A percentile compares a stretch with the other conserved stretches of the same genome.
Conservation (phyloP, 2,797 vertebrate genomes). For the Botia almorhae region DNA sequence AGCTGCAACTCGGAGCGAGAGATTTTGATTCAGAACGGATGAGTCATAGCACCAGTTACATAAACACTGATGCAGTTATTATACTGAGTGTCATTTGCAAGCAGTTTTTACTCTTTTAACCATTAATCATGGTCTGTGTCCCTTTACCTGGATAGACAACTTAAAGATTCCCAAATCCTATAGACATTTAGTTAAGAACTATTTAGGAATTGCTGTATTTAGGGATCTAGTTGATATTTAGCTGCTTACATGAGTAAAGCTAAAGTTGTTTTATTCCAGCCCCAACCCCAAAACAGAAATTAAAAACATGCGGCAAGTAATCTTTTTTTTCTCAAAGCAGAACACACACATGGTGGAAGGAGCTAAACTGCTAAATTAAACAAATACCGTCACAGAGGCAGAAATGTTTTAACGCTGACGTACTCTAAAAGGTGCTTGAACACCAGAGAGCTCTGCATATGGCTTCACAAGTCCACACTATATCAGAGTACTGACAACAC, state of each 20-base stretch:
- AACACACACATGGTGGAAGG: neutral
- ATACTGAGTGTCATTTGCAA: conserved; percentile 9
- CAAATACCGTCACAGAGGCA: neutral
- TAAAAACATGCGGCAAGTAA: neutral
- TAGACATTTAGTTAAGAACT: neutral
- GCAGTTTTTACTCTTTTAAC: conserved; percentile 25
- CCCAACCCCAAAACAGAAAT: too few species aligned
- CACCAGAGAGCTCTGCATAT: conserved; percentile 11
- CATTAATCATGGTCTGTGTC: conserved; percentile 20
- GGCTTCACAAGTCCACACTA: conserved; percentile 29
- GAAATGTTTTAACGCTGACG: neutral
- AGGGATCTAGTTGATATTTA: neutral
- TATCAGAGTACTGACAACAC: neutral
- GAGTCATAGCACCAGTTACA: conserved; percentile 41
- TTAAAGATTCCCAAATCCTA: neutral
- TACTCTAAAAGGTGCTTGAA: conserved; percentile 32
- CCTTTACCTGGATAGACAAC: neutral
- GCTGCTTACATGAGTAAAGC: neutral
- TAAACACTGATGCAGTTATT: conserved; percentile 29
- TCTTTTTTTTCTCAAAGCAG: conserved; percentile 7
- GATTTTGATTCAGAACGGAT: neutral
- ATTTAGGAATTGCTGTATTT: neutral
- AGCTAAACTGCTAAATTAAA: neutral
- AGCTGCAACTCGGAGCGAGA: neutral
- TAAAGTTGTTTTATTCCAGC: neutral